A percentile compares a stretch with the other conserved stretches of the same genome.
phyloP scores from a whole-genome alignment of 2,888 invertebrate genomes.

The Oscheius sp. region DNA sequence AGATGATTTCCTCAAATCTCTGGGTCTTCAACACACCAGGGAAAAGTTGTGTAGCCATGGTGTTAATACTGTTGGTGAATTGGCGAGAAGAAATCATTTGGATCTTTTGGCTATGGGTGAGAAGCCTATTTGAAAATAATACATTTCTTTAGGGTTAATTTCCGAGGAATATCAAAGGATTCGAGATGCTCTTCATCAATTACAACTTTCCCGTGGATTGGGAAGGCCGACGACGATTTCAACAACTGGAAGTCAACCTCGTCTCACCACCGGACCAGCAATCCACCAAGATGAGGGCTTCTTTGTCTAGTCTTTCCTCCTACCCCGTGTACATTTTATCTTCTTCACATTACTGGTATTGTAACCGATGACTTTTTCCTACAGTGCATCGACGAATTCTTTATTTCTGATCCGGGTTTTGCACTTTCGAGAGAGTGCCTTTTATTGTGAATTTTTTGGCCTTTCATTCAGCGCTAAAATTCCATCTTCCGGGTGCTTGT shows the following conservation, averaged over 20 bases:
- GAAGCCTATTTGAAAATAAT: neutral
- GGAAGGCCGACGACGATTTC: slow-evolving; percentile 4
- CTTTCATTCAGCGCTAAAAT: slow-evolving; percentile 5
- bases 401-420: slow-evolving; percentile 1
- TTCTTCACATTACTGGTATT: neutral
- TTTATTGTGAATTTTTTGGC: no score
- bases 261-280: slow-evolving; percentile 6
- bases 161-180: slow-evolving; percentile 32
- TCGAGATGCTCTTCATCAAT: slow-evolving; percentile 29
- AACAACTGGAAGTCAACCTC: slow-evolving; percentile 6
- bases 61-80: slow-evolving; percentile 22
- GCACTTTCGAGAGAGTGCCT: slow-evolving; percentile 10
- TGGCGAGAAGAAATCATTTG: slow-evolving; percentile 19
- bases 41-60: slow-evolving; percentile 20
- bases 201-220: slow-evolving; percentile 22
- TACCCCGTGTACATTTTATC: slow-evolving; percentile 2
- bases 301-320: slow-evolving; percentile 21
- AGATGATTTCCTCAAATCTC: slow-evolving; percentile 50
- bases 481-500: slow-evolving; percentile 12
- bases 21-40: slow-evolving; percentile 26
- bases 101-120: slow-evolving; percentile 31
- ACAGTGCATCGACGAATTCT: no score
- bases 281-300: slow-evolving; percentile 26
- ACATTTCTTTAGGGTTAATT: slow-evolving; percentile 24
- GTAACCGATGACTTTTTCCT: slow-evolving; percentile 18